Conservation (phyloP, 2,113 vertebrate species). For the Tyrannus savana region DNA sequence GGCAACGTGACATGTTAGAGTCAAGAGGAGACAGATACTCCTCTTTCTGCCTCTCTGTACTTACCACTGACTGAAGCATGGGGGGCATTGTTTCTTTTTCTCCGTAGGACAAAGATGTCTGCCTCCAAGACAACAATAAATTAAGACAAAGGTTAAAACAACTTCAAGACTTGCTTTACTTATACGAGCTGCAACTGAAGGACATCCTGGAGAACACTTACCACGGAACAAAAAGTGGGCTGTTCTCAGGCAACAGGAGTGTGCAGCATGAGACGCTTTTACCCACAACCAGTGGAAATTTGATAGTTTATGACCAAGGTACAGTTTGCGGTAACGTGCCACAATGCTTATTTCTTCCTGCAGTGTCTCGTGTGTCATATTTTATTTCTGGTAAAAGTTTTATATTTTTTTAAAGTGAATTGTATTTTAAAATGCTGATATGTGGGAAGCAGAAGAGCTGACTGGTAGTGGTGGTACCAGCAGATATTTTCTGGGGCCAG, state of each 20-base stretch:
- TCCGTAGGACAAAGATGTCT: conserved; percentile 72
- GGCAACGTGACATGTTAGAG: not conserved
- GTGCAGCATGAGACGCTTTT: not conserved
- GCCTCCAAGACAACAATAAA: conserved; percentile 73
- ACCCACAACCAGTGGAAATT: conserved; percentile 77
- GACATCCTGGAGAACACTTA: conserved; percentile 78
- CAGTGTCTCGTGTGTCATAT: not conserved
- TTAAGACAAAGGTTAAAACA: conserved; percentile 77
- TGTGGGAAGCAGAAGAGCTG: not conserved
- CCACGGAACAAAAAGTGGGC: conserved; percentile 63
- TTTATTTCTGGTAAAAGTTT: not conserved
- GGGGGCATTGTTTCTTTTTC: not conserved
- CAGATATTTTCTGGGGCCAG: not conserved
- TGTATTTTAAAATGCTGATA: not conserved
- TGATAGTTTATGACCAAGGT: conserved; percentile 88
- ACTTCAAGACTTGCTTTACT: conserved; percentile 78
- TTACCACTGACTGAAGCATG: not conserved
- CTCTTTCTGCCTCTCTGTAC: not conserved
- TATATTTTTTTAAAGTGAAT: not conserved
- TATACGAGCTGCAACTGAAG: conserved; percentile 78
- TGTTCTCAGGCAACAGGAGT: conserved; percentile 35
- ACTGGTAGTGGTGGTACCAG: not conserved
- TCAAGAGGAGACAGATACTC: not conserved
- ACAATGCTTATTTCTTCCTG: not conserved
- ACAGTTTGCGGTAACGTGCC: not conserved